Conservation (phyloP, 2,113 vertebrate genomes). For the Bothrops jararaca region DNA sequence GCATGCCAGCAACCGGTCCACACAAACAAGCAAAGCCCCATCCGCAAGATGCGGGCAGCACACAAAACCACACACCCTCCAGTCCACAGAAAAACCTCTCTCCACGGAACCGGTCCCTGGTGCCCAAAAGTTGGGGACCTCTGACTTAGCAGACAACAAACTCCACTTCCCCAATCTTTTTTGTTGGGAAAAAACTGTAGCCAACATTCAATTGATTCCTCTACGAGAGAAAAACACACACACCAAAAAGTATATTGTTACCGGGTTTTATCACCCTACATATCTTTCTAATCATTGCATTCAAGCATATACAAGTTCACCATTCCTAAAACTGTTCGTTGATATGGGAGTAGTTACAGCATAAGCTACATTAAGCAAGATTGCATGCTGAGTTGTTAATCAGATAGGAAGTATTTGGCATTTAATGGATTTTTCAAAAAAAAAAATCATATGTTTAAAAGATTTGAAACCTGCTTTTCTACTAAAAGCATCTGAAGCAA, state of each 20-base stretch:
- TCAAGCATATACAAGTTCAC: not conserved
- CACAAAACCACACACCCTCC: too few species aligned
- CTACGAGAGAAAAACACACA: not conserved
- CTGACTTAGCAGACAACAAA: not conserved
- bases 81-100: too few species aligned
- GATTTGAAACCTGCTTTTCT: not conserved
- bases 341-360: not conserved
- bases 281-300: not conserved
- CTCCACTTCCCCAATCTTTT: not conserved
- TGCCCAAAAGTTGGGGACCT: too few species aligned
- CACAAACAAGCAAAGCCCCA: too few species aligned
- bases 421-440: not conserved
- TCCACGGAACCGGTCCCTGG: too few species aligned
- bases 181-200: not conserved
- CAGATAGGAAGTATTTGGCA: not conserved
- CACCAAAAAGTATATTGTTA: not conserved
- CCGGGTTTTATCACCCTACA: not conserved
- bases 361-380: not conserved
- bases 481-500: not conserved
- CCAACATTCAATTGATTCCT: not conserved
- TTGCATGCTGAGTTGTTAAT: not conserved
- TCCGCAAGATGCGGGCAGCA: too few species aligned
- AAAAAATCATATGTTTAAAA: not conserved
- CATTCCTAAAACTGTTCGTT: not conserved
- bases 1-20: too few species aligned